These are phyloP conservation scores for Morpho achilles DNA, from an alignment of 2,888 invertebrate species.

Conservation along the genomic window DNA sequence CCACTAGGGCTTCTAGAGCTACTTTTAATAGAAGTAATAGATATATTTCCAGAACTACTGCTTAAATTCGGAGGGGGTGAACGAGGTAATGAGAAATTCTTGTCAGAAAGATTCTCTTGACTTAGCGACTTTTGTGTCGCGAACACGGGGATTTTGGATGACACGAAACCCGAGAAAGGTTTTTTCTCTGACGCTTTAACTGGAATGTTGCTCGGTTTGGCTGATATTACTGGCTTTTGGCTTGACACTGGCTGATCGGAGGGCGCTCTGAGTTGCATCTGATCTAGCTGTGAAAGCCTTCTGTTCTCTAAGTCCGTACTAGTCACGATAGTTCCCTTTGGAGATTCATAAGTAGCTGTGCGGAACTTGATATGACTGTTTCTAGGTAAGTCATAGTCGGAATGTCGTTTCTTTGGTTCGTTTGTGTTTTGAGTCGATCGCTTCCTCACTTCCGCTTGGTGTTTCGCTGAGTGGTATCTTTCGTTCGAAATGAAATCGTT, in stretches of 20 bases:
- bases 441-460: constrained; percentile 55
- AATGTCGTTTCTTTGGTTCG: constrained; percentile 74
- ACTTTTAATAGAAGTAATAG: constrained; percentile 82
- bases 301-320: constrained; percentile 77
- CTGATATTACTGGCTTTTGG: constrained; percentile 59
- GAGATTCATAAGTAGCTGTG: constrained; percentile 81
- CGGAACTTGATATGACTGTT: constrained; percentile 81
- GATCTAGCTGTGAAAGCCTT: constrained; percentile 77
- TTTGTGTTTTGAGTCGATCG: constrained; percentile 52
- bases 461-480: constrained; percentile 63
- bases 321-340: constrained; percentile 74
- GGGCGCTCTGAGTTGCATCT: constrained; percentile 52
- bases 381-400: constrained; percentile 72
- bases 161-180: constrained; percentile 43
- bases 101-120: constrained; percentile 69
- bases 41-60: constrained; percentile 68
- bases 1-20: constrained; percentile 79
- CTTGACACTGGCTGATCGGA: constrained; percentile 40
- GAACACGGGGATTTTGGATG: constrained; percentile 76
- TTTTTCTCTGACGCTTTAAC: constrained; percentile 63
- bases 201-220: constrained; percentile 72
- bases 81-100: constrained; percentile 58
- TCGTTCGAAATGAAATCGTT: constrained; percentile 73
- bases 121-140: constrained; percentile 70
- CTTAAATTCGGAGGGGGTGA: constrained; percentile 62